These are phyloP conservation scores for Pterois miles DNA, from an alignment of 2,797 vertebrate genomes.

Conservation along the genomic window DNA sequence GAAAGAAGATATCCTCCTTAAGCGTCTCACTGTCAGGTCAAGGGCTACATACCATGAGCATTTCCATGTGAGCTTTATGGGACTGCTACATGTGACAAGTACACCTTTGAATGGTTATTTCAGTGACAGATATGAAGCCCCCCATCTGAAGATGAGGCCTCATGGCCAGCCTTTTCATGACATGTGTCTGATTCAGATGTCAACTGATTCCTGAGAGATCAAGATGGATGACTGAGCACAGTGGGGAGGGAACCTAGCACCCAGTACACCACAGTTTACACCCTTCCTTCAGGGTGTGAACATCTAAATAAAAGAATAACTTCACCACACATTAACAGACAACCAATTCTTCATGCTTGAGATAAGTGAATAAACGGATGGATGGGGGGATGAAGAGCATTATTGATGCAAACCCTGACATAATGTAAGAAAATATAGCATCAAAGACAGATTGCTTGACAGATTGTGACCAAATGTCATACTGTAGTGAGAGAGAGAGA, in stretches of 20 bases:
- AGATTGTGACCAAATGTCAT: slow-evolving; percentile 68
- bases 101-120: slow-evolving; percentile 17
- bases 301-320: background rate
- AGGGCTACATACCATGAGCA: background rate
- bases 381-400: background rate
- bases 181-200: slow-evolving; percentile 35
- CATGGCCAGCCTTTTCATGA: slow-evolving; percentile 14
- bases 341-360: background rate
- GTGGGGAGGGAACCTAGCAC: background rate
- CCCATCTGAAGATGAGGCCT: slow-evolving; percentile 6
- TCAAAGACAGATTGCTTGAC: slow-evolving; percentile 60
- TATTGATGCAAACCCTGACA: slow-evolving; percentile 7
- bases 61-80: slow-evolving; percentile 12
- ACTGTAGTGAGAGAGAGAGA: slow-evolving; percentile 24
- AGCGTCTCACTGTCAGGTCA: background rate
- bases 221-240: slow-evolving; percentile 1
- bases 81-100: background rate
- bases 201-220: slow-evolving; percentile 16
- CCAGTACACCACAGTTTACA: background rate
- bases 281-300: background rate
- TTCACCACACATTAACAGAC: background rate
- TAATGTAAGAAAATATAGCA: slow-evolving; percentile 29
- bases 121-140: slow-evolving; percentile 19
- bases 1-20: background rate
- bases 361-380: slow-evolving; percentile 3